phyloP scores from a whole-genome alignment of 2,113 vertebrate genomes.

The Sardina pilchardus region DNA sequence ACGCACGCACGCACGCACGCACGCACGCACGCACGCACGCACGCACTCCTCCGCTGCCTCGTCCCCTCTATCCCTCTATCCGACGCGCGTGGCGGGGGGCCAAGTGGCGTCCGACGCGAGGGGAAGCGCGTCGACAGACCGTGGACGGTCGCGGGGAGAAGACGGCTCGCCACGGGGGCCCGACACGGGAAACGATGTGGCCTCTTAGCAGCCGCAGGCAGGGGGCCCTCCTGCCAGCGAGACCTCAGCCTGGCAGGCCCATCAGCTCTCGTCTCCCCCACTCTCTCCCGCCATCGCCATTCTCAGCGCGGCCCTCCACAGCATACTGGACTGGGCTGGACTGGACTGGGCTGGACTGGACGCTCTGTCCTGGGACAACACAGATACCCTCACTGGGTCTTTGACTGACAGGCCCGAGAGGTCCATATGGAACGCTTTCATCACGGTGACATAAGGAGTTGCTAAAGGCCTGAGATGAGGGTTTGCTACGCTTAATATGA shows the following conservation, averaged over 20 bases:
- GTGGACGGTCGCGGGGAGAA: background rate
- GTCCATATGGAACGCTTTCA: background rate
- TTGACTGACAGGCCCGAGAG: background rate
- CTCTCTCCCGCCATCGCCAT: background rate
- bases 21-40: no score
- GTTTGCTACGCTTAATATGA: background rate
- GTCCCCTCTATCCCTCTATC: conserved; percentile 46
- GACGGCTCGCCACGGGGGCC: conserved; percentile 15
- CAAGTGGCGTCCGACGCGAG: conserved; percentile 39
- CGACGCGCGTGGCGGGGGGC: conserved; percentile 23
- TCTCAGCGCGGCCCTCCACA: background rate
- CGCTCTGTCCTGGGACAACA: background rate
- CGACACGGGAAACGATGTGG: conserved; percentile 27
- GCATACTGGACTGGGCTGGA: background rate
- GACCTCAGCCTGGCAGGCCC: background rate
- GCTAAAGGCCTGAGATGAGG: background rate
- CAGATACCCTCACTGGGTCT: background rate
- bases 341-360: no score
- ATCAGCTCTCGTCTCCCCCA: background rate
- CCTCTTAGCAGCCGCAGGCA: conserved; percentile 37
- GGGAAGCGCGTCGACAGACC: conserved; percentile 44
- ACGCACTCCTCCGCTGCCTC: conserved; percentile 16
- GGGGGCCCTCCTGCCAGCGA: conserved; percentile 23
- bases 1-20: no score
- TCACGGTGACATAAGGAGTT: background rate